Evolutionary conservation across 2,888 invertebrate species (phyloP).

Genomic region (Acleris emargana): DNA sequence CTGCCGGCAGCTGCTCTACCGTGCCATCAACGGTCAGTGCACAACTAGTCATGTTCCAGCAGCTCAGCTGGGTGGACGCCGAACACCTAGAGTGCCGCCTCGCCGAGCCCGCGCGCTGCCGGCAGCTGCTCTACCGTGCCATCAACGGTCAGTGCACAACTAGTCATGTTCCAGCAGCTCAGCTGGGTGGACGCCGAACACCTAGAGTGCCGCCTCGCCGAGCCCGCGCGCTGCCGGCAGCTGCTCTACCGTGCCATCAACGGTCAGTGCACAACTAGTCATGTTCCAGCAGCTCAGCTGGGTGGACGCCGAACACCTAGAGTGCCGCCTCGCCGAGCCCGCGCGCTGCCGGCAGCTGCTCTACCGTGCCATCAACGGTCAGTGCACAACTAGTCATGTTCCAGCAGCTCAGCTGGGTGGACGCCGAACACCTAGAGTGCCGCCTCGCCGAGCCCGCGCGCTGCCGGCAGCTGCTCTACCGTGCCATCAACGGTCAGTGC

Average conservation of each 20-base stretch:
- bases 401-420: too few relatives aligned
- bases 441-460: too few relatives aligned
- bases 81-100: slow-evolving; percentile 96
- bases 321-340: slow-evolving; percentile 91
- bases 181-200: slow-evolving; percentile 98
- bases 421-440: too few relatives aligned
- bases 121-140: slow-evolving; percentile 86
- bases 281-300: slow-evolving; percentile 94
- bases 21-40: slow-evolving; percentile 88
- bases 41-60: slow-evolving; percentile 82
- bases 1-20: slow-evolving; percentile 95
- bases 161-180: slow-evolving; percentile 87
- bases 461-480: too few relatives aligned
- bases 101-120: slow-evolving; percentile 90
- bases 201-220: slow-evolving; percentile 96
- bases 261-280: background rate
- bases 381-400: too few relatives aligned
- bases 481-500: too few relatives aligned
- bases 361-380: slow-evolving; percentile 87
- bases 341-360: too few relatives aligned
- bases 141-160: slow-evolving; percentile 83
- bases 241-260: slow-evolving; percentile 88
- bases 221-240: slow-evolving; percentile 87
- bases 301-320: too few relatives aligned
- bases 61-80: slow-evolving; percentile 98